Base-by-base conservation (phyloP, 2,888 invertebrate species). In the Papilio elwesi region DNA sequence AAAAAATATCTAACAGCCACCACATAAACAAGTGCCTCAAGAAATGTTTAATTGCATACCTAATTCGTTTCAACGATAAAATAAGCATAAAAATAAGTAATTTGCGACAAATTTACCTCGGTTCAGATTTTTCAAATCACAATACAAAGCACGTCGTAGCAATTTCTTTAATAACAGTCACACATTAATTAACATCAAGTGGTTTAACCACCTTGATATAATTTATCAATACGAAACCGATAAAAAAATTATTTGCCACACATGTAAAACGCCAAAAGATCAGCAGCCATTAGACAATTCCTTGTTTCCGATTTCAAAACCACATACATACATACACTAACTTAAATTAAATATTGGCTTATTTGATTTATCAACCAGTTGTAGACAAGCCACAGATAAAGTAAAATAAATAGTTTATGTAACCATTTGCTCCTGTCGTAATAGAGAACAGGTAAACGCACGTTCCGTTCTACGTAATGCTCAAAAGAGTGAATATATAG, bases 31-130 rank as follows among this genome's bases (percentile, higher is more conserved):
- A 63, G n/a, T 51, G n/a, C 65, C 65, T 65, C 51, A 51, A 69
- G 43, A 75, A 76, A 74, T 68, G 73, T 71, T 69, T 80, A 79
- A 77, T 76, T 78, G 76, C 76, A 80, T 78, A 75, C 77, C 74
- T 77, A 79, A 85, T 83, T 83, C 75, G 79, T 79, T 70, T 79
- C 82, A 78, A 77, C 78, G 77, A 79, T 81, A 79, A 83, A 79
- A 82, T 77, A 77, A 73, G 76, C 75, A 77, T 79, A 78, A 81
- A 85, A 83, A 80, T 81, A 76, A 77, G 79, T 80, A 82, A 84
- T 78, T 81, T 79, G 76, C 79, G 76, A 78, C 78, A 80, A 82
- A 80, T 82, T 88, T 90, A 88, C 88, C 90, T 87, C 76, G 74
- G 64, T 68, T 72, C 76, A 71, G 77, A 78, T 77, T 84, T 81